Evolutionary conservation across 2,113 vertebrate genomes (phyloP), one percentile per base, ranked within the genome.

Genomic region (Otus sunia): DNA sequence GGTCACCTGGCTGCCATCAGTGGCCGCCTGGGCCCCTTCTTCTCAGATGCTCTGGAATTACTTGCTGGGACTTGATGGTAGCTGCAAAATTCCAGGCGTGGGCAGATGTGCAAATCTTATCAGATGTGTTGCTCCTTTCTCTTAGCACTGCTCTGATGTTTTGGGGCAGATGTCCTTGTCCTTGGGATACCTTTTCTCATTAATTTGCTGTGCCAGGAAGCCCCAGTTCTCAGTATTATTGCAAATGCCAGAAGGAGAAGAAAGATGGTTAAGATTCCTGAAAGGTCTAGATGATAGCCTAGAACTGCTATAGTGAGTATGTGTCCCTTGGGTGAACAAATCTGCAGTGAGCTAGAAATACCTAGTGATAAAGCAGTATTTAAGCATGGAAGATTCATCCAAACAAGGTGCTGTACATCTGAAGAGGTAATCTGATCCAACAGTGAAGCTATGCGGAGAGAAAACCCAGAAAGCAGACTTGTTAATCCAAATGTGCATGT

Each of bases 351-450:
- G 58, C 25, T 90, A 64, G 58, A 71, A 86, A 58, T 52, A 49
- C 12, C 19, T 60, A 9, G 25, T 58, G 77, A 26, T 43, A 62
- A 26, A 91, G 68, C 32, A 86, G 50, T 55, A 50, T 68, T 59
- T 66, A 62, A 77, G 6, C 18, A 37, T 12, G 16, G 20, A 18
- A 27, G 37, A 22, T 53, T 84, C 37, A 47, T 74, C 64, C 68
- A 63, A 81, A 55, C 2, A 21, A 81, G 71, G 39, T 0, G 2
- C 8, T 0, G 0, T 32, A 29, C 23, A 63, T 29, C 9, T 63
- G 37, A 84, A 63, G 49, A 83, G 20, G 36, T 17, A 50, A 39
- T 30, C 43, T 92, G 56, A 47, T 36, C 36, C 69, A 86, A 21
- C 15, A 66, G 76, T 32, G 63, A 75, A 81, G 13, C 11, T 53